Evolutionary conservation across 2,113 vertebrate genomes (phyloP).

Genomic region (Ictalurus punctatus): DNA sequence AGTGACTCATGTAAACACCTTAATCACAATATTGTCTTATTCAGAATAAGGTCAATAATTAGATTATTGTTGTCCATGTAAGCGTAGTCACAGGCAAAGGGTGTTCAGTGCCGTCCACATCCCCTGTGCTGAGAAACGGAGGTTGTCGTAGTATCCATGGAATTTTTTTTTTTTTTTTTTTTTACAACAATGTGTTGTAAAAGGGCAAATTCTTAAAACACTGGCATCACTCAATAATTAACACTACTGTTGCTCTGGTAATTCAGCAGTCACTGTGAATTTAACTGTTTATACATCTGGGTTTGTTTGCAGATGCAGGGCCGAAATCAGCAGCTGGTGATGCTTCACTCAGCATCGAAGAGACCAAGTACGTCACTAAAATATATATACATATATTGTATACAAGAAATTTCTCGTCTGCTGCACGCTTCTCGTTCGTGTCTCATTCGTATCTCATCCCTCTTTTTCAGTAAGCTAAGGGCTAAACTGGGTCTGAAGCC

Average conservation of each 20-base stretch:
- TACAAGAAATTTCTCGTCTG: neutral
- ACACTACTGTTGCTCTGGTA: neutral
- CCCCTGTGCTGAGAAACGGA: neutral
- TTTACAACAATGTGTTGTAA: neutral
- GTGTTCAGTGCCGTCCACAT: neutral
- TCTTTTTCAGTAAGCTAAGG: conserved; percentile 78
- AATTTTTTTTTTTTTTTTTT: neutral
- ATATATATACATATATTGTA: neutral
- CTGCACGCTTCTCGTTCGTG: neutral
- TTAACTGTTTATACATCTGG: neutral
- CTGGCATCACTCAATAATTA: neutral
- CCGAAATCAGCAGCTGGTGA: conserved; percentile 81
- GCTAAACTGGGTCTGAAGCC: conserved; percentile 90
- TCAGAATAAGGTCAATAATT: too few species aligned
- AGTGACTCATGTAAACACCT: too few species aligned
- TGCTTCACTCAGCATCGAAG: conserved; percentile 87
- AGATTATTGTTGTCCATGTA: too few species aligned
- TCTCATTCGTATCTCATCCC: neutral
- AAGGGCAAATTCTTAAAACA: neutral
- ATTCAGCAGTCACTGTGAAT: neutral
- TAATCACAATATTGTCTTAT: too few species aligned
- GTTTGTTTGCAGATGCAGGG: conserved; percentile 55
- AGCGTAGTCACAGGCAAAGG: too few species aligned
- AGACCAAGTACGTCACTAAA: conserved; percentile 80
- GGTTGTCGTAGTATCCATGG: too few species aligned